phyloP scores from a whole-genome alignment of 64 coral and sea anemone genomes.

The Astreopora myriophthalma region DNA sequence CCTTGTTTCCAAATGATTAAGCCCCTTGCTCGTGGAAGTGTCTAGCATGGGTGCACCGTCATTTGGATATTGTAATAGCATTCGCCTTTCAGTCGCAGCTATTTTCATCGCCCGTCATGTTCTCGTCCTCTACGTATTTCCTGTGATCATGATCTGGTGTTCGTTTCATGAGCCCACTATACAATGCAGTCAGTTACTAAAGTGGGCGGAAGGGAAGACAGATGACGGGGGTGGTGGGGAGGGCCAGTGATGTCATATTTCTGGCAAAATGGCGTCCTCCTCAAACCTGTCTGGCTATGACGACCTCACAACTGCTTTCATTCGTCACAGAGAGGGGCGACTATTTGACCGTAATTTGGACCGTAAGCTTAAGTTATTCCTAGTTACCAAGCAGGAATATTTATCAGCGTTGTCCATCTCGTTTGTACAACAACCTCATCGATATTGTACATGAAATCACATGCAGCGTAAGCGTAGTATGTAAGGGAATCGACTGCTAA shows the following conservation, averaged over 20 bases:
- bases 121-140: not conserved
- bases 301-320: slow-evolving; percentile 70
- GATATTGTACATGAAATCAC: too few relatives aligned
- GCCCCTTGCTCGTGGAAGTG: not conserved
- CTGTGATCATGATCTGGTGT: not conserved
- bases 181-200: too few relatives aligned
- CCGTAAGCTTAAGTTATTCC: slow-evolving; percentile 20
- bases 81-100: not conserved
- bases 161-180: not conserved
- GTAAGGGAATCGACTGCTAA: too few relatives aligned
- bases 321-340: slow-evolving; percentile 49
- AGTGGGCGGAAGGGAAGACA: too few relatives aligned
- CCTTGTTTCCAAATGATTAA: not conserved
- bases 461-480: too few relatives aligned
- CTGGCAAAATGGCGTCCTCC: slow-evolving; percentile 62
- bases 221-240: too few relatives aligned
- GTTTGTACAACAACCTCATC: not conserved
- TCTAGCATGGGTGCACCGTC: not conserved
- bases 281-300: slow-evolving; percentile 25
- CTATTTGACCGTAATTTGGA: slow-evolving; percentile 54
- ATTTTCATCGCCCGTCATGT: not conserved
- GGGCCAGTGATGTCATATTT: not conserved
- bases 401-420: not conserved
- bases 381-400: not conserved
- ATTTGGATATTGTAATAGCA: not conserved